Conservation (phyloP, 2,888 invertebrate genomes). For the Orgyia antiqua region DNA sequence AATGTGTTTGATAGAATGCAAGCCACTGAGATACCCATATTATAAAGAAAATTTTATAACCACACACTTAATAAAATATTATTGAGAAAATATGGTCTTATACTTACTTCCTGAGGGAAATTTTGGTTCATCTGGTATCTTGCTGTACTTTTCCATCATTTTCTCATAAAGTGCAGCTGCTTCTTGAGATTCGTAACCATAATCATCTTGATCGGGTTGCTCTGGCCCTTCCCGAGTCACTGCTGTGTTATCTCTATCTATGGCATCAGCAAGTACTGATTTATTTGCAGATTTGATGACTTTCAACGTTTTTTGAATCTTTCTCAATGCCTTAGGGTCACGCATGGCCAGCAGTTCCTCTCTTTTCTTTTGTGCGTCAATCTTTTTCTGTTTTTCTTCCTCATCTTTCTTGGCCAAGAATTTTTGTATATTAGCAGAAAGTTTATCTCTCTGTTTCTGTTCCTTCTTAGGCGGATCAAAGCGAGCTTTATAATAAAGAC, state of each 20-base stretch:
- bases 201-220: slow-evolving; percentile 94
- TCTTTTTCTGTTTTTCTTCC: slow-evolving; percentile 83
- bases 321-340: slow-evolving; percentile 84
- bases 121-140: slow-evolving; percentile 84
- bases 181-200: slow-evolving; percentile 92
- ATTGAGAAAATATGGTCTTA: too few species aligned
- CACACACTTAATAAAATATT: too few species aligned
- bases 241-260: slow-evolving; percentile 86
- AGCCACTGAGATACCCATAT: too few species aligned
- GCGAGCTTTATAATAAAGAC: slow-evolving; percentile 84
- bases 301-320: slow-evolving; percentile 88
- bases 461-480: slow-evolving; percentile 91
- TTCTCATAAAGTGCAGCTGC: slow-evolving; percentile 89
- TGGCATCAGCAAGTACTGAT: slow-evolving; percentile 89
- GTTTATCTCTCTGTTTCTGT: slow-evolving; percentile 79
- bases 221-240: slow-evolving; percentile 85
- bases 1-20: too few species aligned
- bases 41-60: too few species aligned
- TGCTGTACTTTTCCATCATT: slow-evolving; percentile 90
- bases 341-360: slow-evolving; percentile 81
- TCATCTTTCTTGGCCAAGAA: slow-evolving; percentile 90
- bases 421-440: slow-evolving; percentile 89
- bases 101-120: slow-evolving; percentile 75
- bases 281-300: slow-evolving; percentile 94
- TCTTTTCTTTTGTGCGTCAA: slow-evolving; percentile 81